Evolutionary conservation across 2,113 vertebrate species (phyloP).

Genomic region (Salvator merianae): DNA sequence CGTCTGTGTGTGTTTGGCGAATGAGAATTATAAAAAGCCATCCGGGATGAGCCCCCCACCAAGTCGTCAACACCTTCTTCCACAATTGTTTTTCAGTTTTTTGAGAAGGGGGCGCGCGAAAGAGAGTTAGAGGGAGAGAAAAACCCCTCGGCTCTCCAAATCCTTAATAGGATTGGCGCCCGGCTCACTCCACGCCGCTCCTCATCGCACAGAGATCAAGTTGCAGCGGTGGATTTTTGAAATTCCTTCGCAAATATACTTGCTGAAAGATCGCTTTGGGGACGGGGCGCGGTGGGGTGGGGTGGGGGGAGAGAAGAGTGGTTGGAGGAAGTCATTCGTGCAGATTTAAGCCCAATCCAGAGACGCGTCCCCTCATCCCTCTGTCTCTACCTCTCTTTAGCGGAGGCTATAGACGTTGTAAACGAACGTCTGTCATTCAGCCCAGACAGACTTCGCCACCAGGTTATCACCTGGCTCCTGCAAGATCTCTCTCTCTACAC

Average conservation of each 20-base stretch:
- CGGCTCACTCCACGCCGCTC: conserved; percentile 78
- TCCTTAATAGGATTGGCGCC: conserved; percentile 83
- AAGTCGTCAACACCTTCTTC: not conserved
- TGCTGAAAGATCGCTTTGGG: conserved; percentile 77
- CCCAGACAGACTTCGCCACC: no score
- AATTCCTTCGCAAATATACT: conserved; percentile 93
- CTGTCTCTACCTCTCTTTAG: not conserved
- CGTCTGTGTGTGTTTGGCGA: not conserved
- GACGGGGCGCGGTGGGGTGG: not conserved
- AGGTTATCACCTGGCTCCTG: no score
- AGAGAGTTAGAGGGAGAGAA: conserved; percentile 3
- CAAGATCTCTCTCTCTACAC: no score
- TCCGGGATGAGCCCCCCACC: conserved; percentile 41
- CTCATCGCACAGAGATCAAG: conserved; percentile 89
- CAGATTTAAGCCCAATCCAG: not conserved
- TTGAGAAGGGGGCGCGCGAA: not conserved
- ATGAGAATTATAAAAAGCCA: conserved; percentile 37
- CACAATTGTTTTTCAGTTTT: conserved; percentile 56
- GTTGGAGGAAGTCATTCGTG: not conserved
- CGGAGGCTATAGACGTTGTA: no score
- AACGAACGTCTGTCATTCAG: no score
- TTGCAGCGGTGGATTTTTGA: conserved; percentile 89
- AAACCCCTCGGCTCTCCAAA: conserved; percentile 68
- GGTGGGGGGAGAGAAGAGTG: not conserved
- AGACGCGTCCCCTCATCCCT: not conserved